Percentiles rank a stretch among this genome's conserved stretches.
Conservation (phyloP, 2,113 vertebrate genomes). For the Benthochromis sp. region DNA sequence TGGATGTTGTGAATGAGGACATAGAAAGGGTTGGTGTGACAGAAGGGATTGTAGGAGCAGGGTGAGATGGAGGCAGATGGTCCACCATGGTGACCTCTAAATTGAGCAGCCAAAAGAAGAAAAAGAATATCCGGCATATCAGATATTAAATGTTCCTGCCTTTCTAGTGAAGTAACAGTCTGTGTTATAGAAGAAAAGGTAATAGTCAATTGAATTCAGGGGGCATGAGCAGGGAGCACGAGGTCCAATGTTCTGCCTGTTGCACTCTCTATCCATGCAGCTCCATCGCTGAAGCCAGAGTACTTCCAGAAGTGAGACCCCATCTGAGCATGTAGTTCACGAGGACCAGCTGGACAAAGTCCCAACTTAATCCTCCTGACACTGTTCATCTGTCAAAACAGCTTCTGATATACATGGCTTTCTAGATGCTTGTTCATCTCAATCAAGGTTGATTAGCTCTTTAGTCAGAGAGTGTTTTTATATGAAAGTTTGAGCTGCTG, state of each 20-base stretch:
- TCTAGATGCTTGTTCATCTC: background rate
- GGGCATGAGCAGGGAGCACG: background rate
- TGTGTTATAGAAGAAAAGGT: background rate
- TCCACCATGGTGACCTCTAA: background rate
- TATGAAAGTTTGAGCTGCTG: background rate
- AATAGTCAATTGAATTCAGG: background rate
- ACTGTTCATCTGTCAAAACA: background rate
- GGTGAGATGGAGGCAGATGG: background rate
- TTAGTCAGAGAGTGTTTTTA: background rate
- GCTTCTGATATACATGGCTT: background rate
- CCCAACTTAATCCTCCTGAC: background rate
- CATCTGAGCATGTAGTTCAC: background rate
- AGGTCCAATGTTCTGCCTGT: background rate
- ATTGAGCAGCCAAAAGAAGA: background rate
- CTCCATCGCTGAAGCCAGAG: background rate
- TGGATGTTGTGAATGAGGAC: background rate
- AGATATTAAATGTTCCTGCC: background rate
- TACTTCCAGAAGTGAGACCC: background rate
- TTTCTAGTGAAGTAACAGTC: background rate
- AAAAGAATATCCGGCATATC: background rate
- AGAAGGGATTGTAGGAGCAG: background rate
- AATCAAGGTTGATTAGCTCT: background rate
- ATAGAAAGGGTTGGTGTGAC: background rate
- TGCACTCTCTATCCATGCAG: background rate
- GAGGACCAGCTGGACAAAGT: background rate